A percentile compares a stretch with the other conserved stretches of the same genome.
Evolutionary conservation across 2,113 vertebrate species (phyloP).

Genomic region (Gulo gulo): DNA sequence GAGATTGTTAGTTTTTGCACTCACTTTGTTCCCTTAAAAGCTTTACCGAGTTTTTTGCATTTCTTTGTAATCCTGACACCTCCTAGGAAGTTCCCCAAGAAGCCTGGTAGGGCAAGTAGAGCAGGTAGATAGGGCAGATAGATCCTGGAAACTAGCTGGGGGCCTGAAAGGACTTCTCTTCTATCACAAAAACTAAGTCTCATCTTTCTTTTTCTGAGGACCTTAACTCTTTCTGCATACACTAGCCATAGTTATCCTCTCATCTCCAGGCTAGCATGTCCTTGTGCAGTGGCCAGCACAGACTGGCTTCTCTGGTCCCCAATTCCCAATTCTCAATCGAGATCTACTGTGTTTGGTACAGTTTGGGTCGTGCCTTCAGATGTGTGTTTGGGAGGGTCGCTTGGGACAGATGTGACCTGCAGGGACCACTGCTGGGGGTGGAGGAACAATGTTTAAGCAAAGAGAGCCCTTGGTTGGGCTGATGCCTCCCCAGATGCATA

Average conservation of each 20-base stretch:
- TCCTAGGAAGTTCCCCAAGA: background rate
- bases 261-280: background rate
- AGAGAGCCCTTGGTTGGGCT: background rate
- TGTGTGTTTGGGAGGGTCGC: background rate
- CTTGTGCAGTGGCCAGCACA: background rate
- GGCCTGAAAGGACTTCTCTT: background rate
- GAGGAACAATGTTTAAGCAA: background rate
- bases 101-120: background rate
- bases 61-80: background rate
- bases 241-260: background rate
- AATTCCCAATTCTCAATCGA: background rate
- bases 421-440: background rate
- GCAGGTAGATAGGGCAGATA: background rate
- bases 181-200: background rate
- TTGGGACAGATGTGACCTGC: background rate
- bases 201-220: background rate
- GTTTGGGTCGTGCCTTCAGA: background rate
- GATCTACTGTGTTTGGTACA: background rate
- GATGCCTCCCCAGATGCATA: rapidly evolving
- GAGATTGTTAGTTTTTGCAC: background rate
- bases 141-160: background rate
- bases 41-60: background rate
- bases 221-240: background rate
- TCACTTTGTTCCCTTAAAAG: background rate
- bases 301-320: background rate